Conservation (phyloP, 1,140 invertebrate species). For the Camponotus floridanus region DNA sequence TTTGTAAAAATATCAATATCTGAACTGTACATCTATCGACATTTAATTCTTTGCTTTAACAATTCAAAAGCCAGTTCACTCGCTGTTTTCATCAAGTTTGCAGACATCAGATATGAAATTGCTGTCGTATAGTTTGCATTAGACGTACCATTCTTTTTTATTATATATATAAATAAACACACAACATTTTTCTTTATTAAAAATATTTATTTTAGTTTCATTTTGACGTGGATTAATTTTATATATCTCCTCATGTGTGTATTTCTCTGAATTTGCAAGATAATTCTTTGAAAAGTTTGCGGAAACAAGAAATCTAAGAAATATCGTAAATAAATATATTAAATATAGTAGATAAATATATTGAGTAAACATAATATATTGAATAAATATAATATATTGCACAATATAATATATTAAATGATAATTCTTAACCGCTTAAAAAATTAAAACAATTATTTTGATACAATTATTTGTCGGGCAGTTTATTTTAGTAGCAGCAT, state of each 20-base stretch:
- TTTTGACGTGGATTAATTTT: background rate
- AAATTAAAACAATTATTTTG: slow-evolving; percentile 17
- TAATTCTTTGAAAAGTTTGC: background rate
- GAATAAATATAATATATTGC: no score
- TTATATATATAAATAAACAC: background rate
- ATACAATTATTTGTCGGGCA: background rate
- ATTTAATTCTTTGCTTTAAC: slow-evolving; percentile 22
- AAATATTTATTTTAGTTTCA: background rate
- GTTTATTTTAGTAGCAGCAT: slow-evolving; percentile 29
- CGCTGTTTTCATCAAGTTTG: background rate
- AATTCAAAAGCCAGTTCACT: background rate
- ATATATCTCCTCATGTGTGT: background rate
- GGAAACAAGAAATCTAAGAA: background rate
- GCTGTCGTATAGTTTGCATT: background rate
- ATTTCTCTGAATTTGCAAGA: background rate
- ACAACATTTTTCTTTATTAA: background rate
- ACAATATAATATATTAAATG: background rate
- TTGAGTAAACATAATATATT: no score
- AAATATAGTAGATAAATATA: no score
- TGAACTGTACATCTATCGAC: slow-evolving; percentile 13
- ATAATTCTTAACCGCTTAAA: background rate
- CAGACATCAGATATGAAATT: background rate
- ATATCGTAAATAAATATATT: background rate
- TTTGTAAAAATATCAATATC: slow-evolving; percentile 39
- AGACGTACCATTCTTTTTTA: background rate